These are phyloP conservation scores for Sorex maritimensis DNA, from an alignment of 2,797 vertebrate species.

Conservation along the genomic window DNA sequence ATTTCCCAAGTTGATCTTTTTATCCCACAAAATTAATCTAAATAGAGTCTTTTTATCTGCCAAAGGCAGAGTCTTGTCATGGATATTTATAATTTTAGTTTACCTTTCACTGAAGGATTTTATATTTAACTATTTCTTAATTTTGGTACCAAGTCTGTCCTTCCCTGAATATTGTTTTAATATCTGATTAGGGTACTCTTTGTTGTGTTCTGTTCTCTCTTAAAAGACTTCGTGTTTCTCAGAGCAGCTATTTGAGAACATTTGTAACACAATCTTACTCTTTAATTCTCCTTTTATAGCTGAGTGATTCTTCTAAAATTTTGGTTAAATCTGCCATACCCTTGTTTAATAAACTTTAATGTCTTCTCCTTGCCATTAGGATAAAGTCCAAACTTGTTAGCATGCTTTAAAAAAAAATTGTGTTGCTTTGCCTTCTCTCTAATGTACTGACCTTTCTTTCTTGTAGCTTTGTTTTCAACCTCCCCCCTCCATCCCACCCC, in stretches of 20 bases:
- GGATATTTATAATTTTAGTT: not conserved
- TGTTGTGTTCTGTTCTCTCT: not conserved
- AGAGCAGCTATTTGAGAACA: conserved; percentile 8
- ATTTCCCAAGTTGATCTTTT: not conserved
- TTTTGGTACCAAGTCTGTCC: not conserved
- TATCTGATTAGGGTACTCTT: not conserved
- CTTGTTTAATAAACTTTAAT: not conserved
- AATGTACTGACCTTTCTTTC: not conserved
- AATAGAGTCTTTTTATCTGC: not conserved
- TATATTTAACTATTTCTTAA: not conserved
- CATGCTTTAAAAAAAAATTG: not conserved
- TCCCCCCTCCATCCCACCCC: fast-evolving
- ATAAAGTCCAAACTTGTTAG: not conserved
- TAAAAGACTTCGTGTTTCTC: not conserved
- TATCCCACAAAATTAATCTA: not conserved
- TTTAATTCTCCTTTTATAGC: conserved; percentile 10
- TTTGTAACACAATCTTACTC: not conserved
- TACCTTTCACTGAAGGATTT: not conserved
- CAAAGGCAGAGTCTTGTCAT: not conserved
- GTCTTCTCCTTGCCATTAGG: not conserved
- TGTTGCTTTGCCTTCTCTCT: not conserved
- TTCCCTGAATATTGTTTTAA: not conserved
- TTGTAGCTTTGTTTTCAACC: not conserved
- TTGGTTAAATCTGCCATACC: not conserved
- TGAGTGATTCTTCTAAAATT: conserved; percentile 30